phyloP scores from a whole-genome alignment of 2,888 invertebrate genomes.

The Brachycybe producta region DNA sequence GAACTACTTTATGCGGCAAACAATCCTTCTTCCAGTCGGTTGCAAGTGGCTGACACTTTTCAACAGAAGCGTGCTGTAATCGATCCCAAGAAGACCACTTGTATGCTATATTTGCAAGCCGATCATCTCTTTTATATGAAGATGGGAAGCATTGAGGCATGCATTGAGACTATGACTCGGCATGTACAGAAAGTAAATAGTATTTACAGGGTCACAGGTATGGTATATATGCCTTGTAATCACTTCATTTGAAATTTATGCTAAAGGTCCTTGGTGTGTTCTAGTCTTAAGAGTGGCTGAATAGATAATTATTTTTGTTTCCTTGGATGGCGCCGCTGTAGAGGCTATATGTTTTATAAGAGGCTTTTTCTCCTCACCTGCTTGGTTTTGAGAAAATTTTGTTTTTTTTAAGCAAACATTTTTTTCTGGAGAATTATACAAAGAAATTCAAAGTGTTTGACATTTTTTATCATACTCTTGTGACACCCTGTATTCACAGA shows the following conservation, averaged over 20 bases:
- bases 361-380: no score
- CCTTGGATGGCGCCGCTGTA: no score
- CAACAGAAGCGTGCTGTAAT: conserved; percentile 38
- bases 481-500: no score
- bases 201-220: conserved; percentile 34
- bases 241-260: background rate
- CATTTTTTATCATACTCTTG: no score
- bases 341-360: no score
- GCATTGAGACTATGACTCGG: conserved; percentile 86
- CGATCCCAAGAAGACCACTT: conserved; percentile 79
- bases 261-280: background rate
- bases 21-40: background rate
- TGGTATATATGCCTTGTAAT: conserved; percentile 20
- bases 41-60: conserved; percentile 10
- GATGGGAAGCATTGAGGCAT: conserved; percentile 84
- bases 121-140: conserved; percentile 85
- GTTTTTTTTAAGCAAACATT: no score
- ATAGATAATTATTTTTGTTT: no score
- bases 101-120: conserved; percentile 89
- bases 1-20: background rate
- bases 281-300: background rate
- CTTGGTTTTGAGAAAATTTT: no score
- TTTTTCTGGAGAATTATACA: no score
- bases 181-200: conserved; percentile 83
- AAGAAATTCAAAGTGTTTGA: no score